Evolutionary conservation across 1,140 invertebrate species (phyloP), one percentile per base, ranked within the genome.

Genomic region (Drosophila arawakana): DNA sequence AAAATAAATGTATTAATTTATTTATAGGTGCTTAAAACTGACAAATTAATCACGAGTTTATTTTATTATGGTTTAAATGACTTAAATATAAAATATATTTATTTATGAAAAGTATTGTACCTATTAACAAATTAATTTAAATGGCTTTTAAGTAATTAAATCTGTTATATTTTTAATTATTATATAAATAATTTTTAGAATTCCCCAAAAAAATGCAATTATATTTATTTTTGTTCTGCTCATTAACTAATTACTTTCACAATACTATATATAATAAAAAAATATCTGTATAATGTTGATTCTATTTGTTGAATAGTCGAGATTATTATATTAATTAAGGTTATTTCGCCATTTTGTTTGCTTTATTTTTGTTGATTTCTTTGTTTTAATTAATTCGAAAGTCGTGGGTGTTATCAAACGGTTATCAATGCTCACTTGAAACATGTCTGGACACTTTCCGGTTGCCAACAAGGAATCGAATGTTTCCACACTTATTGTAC

Each of bases 321-420:
- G 39, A 58, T 44, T 37, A 39, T 3, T 43, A 41, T 21, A 57
- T 71, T 63, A 55, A 70, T 60, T 55, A 67, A n/a, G 34, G 30
- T 34, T 25, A 63, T 25, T 63, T 18, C 57, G 41, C 57, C 57
- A 57, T 46, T 60, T 59, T 47, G 4, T 13, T 7, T 30, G 3
- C 25, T 30, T 30, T 30, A 30, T 47, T 46, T 11, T 30, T 63
- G 50, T 58, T 21, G 46, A 71, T 57, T 78, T 76, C 41, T 55
- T 39, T 82, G 21, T 76, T 69, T 52, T 65, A 66, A 81, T 76
- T 62, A 78, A 67, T 78, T 71, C 49, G 49, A 86, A 82, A 79
- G 76, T 86, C 82, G 82, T 86, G 82, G 82, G 82, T 88, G 82
- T 88, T 86, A 86, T 86, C 82, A 82, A 30, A 81, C 86, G 82